Evolutionary conservation across 1,140 invertebrate genomes (phyloP).

Genomic region (Drosophila mojavensis): DNA sequence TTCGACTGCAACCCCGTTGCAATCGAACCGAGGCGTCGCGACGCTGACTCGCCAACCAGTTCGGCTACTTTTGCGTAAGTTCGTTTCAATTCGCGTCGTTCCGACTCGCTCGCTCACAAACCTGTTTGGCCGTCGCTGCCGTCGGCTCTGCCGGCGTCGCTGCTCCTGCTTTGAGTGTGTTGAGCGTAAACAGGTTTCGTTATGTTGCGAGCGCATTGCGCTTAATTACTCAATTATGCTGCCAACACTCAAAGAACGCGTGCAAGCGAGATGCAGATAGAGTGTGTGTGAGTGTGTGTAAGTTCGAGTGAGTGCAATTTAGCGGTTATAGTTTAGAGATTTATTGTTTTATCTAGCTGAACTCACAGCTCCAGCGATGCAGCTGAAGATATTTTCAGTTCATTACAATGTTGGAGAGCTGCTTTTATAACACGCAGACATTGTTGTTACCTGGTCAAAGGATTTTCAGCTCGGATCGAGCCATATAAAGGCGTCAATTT

Average conservation of each 20-base stretch:
- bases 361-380: constrained; percentile 55
- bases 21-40: constrained; percentile 3
- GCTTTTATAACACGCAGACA: constrained; percentile 46
- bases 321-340: constrained; percentile 62
- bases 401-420: constrained; percentile 51
- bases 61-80: constrained; percentile 13
- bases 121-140: constrained; percentile 39
- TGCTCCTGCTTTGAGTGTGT: not conserved
- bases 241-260: constrained; percentile 18
- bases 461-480: constrained; percentile 5
- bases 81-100: constrained; percentile 21
- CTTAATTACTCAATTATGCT: constrained; percentile 79
- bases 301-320: constrained; percentile 53
- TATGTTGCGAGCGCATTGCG: constrained; percentile 49
- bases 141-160: too few relatives aligned
- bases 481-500: constrained; percentile 44
- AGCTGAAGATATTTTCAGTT: constrained; percentile 58
- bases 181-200: constrained; percentile 70
- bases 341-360: constrained; percentile 74
- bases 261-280: constrained; percentile 2
- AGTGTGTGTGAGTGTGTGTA: constrained; percentile 16
- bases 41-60: not conserved
- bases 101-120: constrained; percentile 33
- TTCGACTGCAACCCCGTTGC: constrained; percentile 17
- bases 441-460: constrained; percentile 19